These are phyloP conservation scores for Acanthosepion lycidas DNA, from an alignment of 2,888 invertebrate genomes.

Conservation along the genomic window DNA sequence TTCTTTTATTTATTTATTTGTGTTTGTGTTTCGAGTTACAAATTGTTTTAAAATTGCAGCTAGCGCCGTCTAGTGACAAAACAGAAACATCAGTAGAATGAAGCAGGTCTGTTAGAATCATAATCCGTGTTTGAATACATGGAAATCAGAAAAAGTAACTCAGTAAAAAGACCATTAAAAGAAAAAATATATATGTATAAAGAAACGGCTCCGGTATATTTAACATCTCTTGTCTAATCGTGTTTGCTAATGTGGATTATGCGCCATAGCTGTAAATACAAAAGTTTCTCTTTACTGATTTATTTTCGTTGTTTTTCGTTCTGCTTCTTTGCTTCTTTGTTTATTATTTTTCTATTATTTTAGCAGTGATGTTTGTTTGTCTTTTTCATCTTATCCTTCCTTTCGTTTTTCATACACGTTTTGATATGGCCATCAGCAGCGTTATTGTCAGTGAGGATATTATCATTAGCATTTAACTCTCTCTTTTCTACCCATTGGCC, in stretches of 20 bases:
- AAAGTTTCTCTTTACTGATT: accelerated
- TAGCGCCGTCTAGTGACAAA: neutral
- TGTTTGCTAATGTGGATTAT: neutral
- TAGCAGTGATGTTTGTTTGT: neutral
- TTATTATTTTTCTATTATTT: too few relatives aligned
- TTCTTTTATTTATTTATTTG: neutral
- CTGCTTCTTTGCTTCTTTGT: too few relatives aligned
- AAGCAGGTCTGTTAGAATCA: neutral
- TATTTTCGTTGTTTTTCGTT: too few relatives aligned
- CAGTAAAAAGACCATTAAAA: neutral
- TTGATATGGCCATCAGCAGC: neutral
- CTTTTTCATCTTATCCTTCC: neutral
- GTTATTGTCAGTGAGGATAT: neutral
- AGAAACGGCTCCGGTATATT: neutral
- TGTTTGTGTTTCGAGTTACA: neutral
- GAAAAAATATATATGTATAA: neutral
- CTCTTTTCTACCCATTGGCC: too few relatives aligned
- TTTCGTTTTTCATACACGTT: neutral
- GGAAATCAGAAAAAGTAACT: neutral
- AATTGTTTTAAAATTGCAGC: constrained; percentile 20
- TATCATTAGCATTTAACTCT: neutral
- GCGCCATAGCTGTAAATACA: neutral
- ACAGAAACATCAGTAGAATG: neutral
- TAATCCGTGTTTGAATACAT: neutral
- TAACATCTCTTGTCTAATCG: neutral